Percentiles rank a stretch among this genome's conserved stretches.
These are phyloP conservation scores for Halichoeres trimaculatus DNA, from an alignment of 2,113 vertebrate genomes.

Conservation along the genomic window DNA sequence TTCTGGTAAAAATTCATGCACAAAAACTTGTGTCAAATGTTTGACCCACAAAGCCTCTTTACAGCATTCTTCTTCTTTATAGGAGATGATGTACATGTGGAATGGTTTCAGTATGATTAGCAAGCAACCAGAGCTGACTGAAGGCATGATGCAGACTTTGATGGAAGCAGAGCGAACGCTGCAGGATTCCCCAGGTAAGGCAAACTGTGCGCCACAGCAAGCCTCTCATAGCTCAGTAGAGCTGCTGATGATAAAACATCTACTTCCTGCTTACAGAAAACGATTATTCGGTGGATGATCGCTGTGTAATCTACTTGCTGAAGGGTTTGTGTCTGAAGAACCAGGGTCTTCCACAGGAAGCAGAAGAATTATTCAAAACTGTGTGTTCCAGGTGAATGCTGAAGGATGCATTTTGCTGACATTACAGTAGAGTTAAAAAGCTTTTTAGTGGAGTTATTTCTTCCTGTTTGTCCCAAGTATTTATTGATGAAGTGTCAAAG, in stretches of 20 bases:
- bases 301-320: slow-evolving; percentile 81
- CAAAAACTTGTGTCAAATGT: background rate
- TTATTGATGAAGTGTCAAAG: background rate
- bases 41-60: background rate
- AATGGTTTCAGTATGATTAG: slow-evolving; percentile 86
- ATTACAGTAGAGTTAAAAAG: no score
- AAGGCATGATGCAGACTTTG: slow-evolving; percentile 83
- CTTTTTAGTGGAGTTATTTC: no score
- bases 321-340: slow-evolving; percentile 86
- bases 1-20: slow-evolving; percentile 76
- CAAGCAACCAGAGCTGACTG: slow-evolving; percentile 79
- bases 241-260: background rate
- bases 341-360: slow-evolving; percentile 73
- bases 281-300: slow-evolving; percentile 79
- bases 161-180: slow-evolving; percentile 80
- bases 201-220: background rate
- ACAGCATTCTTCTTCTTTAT: slow-evolving; percentile 7
- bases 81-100: slow-evolving; percentile 92
- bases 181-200: slow-evolving; percentile 77
- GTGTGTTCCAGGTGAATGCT: slow-evolving; percentile 76
- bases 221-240: background rate
- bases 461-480: no score
- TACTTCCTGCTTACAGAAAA: slow-evolving; percentile 68
- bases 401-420: background rate
- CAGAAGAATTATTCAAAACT: slow-evolving; percentile 81